Conservation (phyloP, 53 echinoderm and acorn worm species). For the Astropecten irregularis region DNA sequence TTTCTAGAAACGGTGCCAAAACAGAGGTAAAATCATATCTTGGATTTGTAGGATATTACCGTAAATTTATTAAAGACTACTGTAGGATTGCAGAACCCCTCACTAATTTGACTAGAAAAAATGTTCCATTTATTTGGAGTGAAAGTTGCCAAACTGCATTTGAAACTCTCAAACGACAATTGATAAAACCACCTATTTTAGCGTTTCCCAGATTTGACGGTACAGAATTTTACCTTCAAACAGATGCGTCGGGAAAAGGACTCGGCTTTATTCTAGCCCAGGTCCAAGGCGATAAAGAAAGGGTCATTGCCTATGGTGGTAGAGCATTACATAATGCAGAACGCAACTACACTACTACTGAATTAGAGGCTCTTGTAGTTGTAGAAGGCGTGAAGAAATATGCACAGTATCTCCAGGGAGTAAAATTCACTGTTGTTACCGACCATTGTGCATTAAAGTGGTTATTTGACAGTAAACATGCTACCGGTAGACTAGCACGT, state of each 20-base stretch:
- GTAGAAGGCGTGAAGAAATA: slow-evolving; percentile 44
- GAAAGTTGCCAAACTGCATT: slow-evolving; percentile 26
- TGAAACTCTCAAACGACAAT: not conserved
- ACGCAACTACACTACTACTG: slow-evolving; percentile 37
- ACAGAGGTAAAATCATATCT: slow-evolving; percentile 2
- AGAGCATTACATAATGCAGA: slow-evolving; percentile 3
- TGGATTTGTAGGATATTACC: slow-evolving; percentile 1
- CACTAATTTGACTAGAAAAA: slow-evolving; percentile 19
- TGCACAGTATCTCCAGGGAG: slow-evolving; percentile 5
- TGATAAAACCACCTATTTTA: slow-evolving; percentile 5
- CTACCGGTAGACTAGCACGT: not conserved
- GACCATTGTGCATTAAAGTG: not conserved
- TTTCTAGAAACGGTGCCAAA: not conserved
- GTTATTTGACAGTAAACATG: slow-evolving; percentile 27
- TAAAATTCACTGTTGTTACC: not conserved
- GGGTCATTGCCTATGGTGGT: slow-evolving; percentile 26
- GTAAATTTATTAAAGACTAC: slow-evolving; percentile 5
- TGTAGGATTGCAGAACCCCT: slow-evolving; percentile 13
- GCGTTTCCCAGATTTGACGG: slow-evolving; percentile 26
- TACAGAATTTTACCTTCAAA: slow-evolving; percentile 1
- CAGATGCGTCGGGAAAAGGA: not conserved
- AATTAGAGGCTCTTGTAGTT: slow-evolving; percentile 45
- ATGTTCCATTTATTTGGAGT: slow-evolving; percentile 11
- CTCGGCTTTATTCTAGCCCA: slow-evolving; percentile 25
- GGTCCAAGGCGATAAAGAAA: not conserved